Evolutionary conservation across 1,140 invertebrate genomes (phyloP).

Genomic region (Camponotus floridanus): DNA sequence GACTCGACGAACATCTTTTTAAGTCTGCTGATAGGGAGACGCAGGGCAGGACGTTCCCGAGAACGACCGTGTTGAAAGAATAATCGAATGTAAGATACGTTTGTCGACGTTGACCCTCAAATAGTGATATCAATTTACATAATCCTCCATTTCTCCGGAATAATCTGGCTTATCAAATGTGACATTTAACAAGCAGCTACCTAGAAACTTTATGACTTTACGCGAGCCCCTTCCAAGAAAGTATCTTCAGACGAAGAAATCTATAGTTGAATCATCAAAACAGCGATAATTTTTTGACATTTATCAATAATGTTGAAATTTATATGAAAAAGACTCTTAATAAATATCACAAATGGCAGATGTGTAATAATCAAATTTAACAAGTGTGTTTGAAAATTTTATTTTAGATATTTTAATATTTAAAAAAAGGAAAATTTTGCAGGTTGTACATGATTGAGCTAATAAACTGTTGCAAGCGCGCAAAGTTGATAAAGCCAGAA

Average conservation of each 20-base stretch:
- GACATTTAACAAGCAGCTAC: neutral
- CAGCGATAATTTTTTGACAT: neutral
- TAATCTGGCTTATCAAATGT: neutral
- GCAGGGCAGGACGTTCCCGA: neutral
- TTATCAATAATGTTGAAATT: slow-evolving; percentile 23
- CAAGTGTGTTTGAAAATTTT: neutral
- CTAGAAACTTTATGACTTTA: neutral
- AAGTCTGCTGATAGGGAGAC: slow-evolving; percentile 45
- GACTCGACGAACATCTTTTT: slow-evolving; percentile 73
- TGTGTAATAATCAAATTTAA: neutral
- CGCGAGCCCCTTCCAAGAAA: neutral
- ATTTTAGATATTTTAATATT: neutral
- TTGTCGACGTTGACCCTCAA: slow-evolving; percentile 24
- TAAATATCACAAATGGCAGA: neutral
- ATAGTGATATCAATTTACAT: slow-evolving; percentile 20
- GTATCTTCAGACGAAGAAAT: neutral
- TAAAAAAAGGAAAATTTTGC: slow-evolving; percentile 48
- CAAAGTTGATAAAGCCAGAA: slow-evolving; percentile 59
- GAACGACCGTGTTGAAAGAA: slow-evolving; percentile 16
- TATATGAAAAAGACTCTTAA: neutral
- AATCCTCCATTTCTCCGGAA: neutral
- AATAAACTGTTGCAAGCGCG: slow-evolving; percentile 53
- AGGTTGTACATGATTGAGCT: slow-evolving; percentile 57
- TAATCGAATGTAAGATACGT: slow-evolving; percentile 32
- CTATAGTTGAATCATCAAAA: neutral